Conservation (phyloP, 2,113 vertebrate species). For the Macroglossus sobrinus region DNA sequence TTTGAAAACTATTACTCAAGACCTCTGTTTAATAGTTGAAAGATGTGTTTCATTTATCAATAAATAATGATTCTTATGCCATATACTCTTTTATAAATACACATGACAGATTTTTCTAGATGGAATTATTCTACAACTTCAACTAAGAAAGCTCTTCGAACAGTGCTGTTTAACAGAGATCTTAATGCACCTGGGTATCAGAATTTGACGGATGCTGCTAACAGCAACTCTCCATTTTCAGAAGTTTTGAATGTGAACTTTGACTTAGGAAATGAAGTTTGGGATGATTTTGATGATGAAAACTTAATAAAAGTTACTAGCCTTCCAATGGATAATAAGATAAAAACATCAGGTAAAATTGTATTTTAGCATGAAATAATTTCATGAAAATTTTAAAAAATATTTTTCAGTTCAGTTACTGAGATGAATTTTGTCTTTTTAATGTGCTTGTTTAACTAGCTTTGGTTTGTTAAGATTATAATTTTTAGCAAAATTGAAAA, state of each 20-base stretch:
- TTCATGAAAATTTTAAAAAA: constrained; percentile 25
- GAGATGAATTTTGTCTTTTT: background rate
- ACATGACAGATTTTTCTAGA: constrained; percentile 71
- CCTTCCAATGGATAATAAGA: constrained; percentile 61
- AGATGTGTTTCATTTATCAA: constrained; percentile 11
- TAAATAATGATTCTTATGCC: background rate
- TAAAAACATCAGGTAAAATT: constrained; percentile 77
- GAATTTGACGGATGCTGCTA: constrained; percentile 64
- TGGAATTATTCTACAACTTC: constrained; percentile 67
- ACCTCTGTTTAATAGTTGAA: constrained; percentile 50
- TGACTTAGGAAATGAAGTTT: constrained; percentile 90
- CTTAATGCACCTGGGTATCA: constrained; percentile 38
- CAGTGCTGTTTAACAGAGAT: constrained; percentile 54
- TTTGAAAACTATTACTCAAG: constrained; percentile 41
- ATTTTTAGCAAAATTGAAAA: constrained; percentile 51
- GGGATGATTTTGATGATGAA: constrained; percentile 91
- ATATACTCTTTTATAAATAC: constrained; percentile 32
- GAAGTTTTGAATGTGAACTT: constrained; percentile 84
- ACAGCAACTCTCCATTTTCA: constrained; percentile 71
- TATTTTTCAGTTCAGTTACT: constrained; percentile 38
- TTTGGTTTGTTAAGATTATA: constrained; percentile 33
- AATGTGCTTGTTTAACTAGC: constrained; percentile 28
- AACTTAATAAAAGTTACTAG: constrained; percentile 83
- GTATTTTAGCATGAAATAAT: constrained; percentile 40
- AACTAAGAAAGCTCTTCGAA: constrained; percentile 54